Evolutionary conservation across 2,797 vertebrate species (phyloP), one percentile per base, ranked within the genome.

Genomic region (Sparus aurata): DNA sequence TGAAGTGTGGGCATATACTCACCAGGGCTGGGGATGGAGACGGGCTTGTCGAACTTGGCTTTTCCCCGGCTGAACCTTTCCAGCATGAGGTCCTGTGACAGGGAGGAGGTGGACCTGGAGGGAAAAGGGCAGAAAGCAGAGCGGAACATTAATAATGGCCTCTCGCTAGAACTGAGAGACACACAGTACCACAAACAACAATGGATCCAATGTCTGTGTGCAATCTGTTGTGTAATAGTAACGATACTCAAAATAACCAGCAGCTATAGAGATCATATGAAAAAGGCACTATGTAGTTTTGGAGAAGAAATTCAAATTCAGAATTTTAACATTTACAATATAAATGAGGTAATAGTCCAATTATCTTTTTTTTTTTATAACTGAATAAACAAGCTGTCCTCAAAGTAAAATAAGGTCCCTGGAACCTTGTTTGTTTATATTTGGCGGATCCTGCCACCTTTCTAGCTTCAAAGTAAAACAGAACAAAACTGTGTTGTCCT

Each of bases 11-110:
- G 43, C 3, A 16, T 5, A 15, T 30, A 91, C 95, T 92, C 87
- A 96, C 96, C 96, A 20, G 96, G 95, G 83, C 94, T 96, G 16
- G 95, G 95, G 80, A 96, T 95, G 80, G 94, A 95, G 74, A 95
- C 90, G 0, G 94, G 94, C 79, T 96, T 95, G 81, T 96, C 94
- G 57, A 95, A 95, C 89, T 96, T 96, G 82, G 91, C 69, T 90
- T 95, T 96, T 45, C 91, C 93, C 54, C 94, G 80, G 80, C 85
- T 95, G 91, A 96, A 96, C 66, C 95, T 91, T 67, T 96, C 95
- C 86, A 96, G 87, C 91, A 92, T 94, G 55, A 96, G 95, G 86
- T 96, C 95, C 87, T 96, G 96, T 55, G 94, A 95, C 80, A 96
- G 93, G 17, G 95, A 95, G 58, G 94, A 93, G 54, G 94, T 95